Base-by-base conservation (phyloP, 2,113 vertebrate genomes). In the Sinocyclocheilus grahami region DNA sequence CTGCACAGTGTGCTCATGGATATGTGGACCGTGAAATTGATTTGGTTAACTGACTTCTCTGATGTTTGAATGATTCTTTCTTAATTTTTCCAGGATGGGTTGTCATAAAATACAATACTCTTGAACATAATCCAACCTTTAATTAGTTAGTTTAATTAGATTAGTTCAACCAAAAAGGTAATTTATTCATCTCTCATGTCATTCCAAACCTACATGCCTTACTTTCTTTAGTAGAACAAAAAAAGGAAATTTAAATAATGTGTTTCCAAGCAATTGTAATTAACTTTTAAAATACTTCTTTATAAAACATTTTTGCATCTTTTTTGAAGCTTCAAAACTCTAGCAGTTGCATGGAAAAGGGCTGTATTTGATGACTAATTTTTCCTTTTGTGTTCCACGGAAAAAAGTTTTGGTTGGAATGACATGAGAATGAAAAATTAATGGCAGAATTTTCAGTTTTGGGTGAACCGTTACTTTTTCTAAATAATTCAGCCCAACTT, bases 1-100 rank as follows among this genome's bases (percentile, higher is more conserved):
- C 2, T 88, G 89, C 22, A 93, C 94, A 93, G 72, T 93, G 89
- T 94, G 90, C 96, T 94, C 92, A 93, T 95, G 93, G 93, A 90
- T 93, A 90, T 95, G 90, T 94, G 78, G 78, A 65, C 75, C 51
- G 60, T 55, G 78, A 82, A 93, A 92, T 93, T 94, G 91, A 93
- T 94, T 95, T 94, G 93, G 33, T 80, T 7, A 10, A 62, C 58
- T 24, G 78, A 94, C 92, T 65, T 86, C 7, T 92, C 89, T 87
- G 93, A 10, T 88, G 60, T 27, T 65, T 72, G 16, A 86, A 58
- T 14, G 11, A 18, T 65, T 78, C 27, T 53, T 77, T 37, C 20
- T 39, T 82, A 3, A 69, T 69, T 82, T 67, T 82, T 67, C 20
- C 37, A 63, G 33, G 78, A 18, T 63, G 37, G 33, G 11, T 80